Evolutionary conservation across 2,888 invertebrate genomes (phyloP).

Genomic region (Embidobia sp.): DNA sequence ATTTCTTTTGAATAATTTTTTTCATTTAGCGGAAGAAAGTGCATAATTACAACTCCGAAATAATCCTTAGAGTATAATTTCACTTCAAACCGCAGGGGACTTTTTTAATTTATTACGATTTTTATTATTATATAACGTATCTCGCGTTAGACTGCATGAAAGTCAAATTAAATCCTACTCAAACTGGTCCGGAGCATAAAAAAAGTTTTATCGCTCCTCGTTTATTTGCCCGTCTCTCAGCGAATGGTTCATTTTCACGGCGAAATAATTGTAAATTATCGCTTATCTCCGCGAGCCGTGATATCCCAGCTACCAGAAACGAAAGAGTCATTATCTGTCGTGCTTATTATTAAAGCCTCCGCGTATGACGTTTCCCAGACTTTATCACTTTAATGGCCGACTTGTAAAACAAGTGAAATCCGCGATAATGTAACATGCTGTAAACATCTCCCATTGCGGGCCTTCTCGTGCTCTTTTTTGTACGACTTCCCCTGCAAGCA

Average conservation of each 20-base stretch:
- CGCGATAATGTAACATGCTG: conserved; percentile 39
- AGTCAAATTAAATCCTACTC: no score
- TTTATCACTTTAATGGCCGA: conserved; percentile 50
- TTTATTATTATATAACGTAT: no score
- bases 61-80: no score
- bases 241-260: conserved; percentile 50
- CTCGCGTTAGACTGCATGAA: neutral
- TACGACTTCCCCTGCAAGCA: conserved; percentile 2
- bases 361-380: conserved; percentile 23
- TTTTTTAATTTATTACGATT: no score
- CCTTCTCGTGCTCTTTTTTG: no score
- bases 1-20: no score
- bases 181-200: no score
- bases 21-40: no score
- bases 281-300: conserved; percentile 27
- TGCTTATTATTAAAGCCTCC: conserved; percentile 54
- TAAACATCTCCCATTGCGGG: conserved; percentile 25
- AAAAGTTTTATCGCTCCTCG: conserved; percentile 16
- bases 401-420: conserved; percentile 33
- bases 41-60: no score
- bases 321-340: conserved; percentile 28
- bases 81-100: no score
- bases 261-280: conserved; percentile 53
- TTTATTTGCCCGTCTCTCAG: conserved; percentile 23
- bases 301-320: conserved; percentile 21